These are phyloP conservation scores for Yponomeuta plumbellus DNA, from an alignment of 2,888 invertebrate species.

Conservation along the genomic window DNA sequence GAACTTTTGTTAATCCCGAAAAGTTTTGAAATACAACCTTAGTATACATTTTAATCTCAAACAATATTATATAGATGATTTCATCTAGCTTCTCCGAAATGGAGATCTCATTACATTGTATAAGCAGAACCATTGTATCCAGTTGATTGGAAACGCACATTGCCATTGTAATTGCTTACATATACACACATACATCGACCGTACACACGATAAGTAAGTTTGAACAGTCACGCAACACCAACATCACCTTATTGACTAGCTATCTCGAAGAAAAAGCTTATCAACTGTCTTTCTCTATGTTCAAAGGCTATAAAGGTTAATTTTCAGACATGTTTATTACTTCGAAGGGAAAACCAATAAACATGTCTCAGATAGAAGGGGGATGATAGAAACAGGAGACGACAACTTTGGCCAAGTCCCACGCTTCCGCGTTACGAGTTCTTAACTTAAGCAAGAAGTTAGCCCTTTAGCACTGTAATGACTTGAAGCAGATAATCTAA, in stretches of 20 bases:
- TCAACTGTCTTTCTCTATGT: neutral
- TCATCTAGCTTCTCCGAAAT: slow-evolving; percentile 20
- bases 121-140: slow-evolving; percentile 21
- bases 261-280: neutral
- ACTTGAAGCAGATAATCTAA: slow-evolving; percentile 57
- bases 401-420: slow-evolving; percentile 32
- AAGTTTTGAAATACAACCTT: neutral
- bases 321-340: neutral
- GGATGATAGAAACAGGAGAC: neutral
- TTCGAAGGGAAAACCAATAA: slow-evolving; percentile 29
- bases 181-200: neutral
- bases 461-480: slow-evolving; percentile 57
- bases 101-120: slow-evolving; percentile 22
- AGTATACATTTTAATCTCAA: neutral
- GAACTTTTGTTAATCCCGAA: neutral
- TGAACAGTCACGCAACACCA: slow-evolving; percentile 11
- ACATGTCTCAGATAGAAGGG: slow-evolving; percentile 26
- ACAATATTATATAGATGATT: neutral
- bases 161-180: slow-evolving; percentile 13
- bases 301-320: neutral
- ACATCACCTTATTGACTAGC: neutral
- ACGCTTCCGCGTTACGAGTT: slow-evolving; percentile 30
- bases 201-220: slow-evolving; percentile 13
- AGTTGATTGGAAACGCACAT: slow-evolving; percentile 15
- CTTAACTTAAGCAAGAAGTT: slow-evolving; percentile 43